Evolutionary conservation across 2,888 invertebrate genomes (phyloP).

Genomic region (Nomada lathburiana): DNA sequence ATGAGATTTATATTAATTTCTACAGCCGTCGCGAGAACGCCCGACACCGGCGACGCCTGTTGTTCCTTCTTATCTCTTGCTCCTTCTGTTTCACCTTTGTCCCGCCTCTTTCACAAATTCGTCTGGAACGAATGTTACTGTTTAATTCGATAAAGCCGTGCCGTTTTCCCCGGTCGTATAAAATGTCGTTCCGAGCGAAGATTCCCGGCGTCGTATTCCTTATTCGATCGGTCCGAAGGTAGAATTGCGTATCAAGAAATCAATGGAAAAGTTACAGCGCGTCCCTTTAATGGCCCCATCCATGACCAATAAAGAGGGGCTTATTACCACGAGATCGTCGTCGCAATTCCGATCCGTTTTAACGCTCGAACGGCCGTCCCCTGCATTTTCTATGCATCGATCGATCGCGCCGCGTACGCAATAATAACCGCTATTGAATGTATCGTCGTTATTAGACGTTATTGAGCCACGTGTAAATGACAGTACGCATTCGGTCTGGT

Average conservation of each 20-base stretch:
- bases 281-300: not conserved
- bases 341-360: constrained; percentile 1
- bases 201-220: not conserved
- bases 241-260: not conserved
- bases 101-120: constrained; percentile 15
- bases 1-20: constrained; percentile 81
- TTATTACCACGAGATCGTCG: not conserved
- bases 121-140: constrained; percentile 24
- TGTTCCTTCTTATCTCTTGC: not conserved
- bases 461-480: not conserved
- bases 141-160: constrained; percentile 25
- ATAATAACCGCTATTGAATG: not conserved
- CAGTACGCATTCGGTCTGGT: not conserved
- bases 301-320: not conserved
- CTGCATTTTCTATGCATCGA: not conserved
- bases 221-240: not conserved
- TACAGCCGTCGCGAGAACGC: constrained; percentile 71
- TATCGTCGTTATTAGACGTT: not conserved
- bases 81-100: not conserved
- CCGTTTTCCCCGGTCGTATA: not conserved
- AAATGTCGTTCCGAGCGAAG: not conserved
- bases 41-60: constrained; percentile 37
- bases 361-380: not conserved
- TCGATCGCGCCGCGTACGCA: not conserved
- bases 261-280: not conserved